A percentile compares a stretch with the other conserved stretches of the same genome.
These are phyloP conservation scores for Spodoptera frugiperda DNA, from an alignment of 1,140 invertebrate genomes.

Conservation along the genomic window DNA sequence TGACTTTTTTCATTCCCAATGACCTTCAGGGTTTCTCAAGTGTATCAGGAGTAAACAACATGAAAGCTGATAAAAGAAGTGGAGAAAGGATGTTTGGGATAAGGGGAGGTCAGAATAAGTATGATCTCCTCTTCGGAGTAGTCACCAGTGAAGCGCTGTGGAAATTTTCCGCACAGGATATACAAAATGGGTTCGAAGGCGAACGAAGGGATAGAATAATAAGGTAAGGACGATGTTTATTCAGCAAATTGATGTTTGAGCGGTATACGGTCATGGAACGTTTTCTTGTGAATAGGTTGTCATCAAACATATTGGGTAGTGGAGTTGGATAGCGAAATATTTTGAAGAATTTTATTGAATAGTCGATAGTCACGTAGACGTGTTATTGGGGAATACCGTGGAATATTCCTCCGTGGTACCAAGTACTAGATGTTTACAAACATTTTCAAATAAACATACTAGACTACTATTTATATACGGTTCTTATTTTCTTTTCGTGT, in stretches of 20 bases:
- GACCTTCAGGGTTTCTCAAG: slow-evolving; percentile 89
- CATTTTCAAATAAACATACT: not conserved
- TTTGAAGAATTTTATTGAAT: slow-evolving; percentile 12
- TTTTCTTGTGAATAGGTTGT: slow-evolving; percentile 51
- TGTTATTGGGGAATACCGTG: not conserved
- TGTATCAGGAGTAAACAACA: slow-evolving; percentile 82
- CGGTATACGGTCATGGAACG: slow-evolving; percentile 38
- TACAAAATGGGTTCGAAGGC: slow-evolving; percentile 96
- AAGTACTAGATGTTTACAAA: no score
- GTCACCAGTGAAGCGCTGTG: slow-evolving; percentile 94
- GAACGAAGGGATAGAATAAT: slow-evolving; percentile 96
- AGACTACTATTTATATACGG: no score
- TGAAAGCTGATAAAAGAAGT: slow-evolving; percentile 87
- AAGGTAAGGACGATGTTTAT: slow-evolving; percentile 78
- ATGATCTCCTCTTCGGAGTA: slow-evolving; percentile 94
- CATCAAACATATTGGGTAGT: slow-evolving; percentile 51
- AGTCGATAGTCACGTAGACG: not conserved
- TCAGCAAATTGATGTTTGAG: slow-evolving; percentile 65
- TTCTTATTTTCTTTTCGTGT: no score
- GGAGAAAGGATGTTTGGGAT: slow-evolving; percentile 74
- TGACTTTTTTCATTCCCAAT: slow-evolving; percentile 89
- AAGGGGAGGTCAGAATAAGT: slow-evolving; percentile 87
- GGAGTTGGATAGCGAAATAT: slow-evolving; percentile 19
- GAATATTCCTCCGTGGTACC: not conserved
- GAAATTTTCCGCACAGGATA: slow-evolving; percentile 93